These are phyloP conservation scores for Edolisoma coerulescens DNA, from an alignment of 2,113 vertebrate species.

Conservation along the genomic window DNA sequence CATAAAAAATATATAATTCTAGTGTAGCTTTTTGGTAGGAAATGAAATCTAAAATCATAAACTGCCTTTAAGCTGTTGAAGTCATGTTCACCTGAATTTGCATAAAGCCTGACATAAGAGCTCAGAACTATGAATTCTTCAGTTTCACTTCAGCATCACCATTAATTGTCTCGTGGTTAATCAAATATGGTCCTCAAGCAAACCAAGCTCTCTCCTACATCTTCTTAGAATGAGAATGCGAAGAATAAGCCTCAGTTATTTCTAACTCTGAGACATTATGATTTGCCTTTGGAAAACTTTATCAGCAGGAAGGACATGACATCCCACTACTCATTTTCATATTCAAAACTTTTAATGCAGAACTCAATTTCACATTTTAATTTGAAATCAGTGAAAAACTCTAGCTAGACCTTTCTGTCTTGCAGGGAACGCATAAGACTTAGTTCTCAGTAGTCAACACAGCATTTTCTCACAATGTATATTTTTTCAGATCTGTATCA, in stretches of 20 bases:
- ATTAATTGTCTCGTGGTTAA: not conserved
- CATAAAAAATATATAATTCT: not conserved
- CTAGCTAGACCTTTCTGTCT: not conserved
- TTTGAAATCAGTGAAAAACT: not conserved
- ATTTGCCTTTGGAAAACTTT: not conserved
- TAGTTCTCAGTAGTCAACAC: not conserved
- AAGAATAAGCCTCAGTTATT: not conserved
- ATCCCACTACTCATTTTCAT: not conserved
- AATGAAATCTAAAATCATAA: not conserved
- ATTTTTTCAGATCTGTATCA: conserved; percentile 21
- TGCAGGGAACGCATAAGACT: not conserved
- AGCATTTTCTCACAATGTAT: not conserved
- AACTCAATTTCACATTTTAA: not conserved
- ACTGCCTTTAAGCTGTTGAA: conserved; percentile 3
- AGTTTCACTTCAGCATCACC: not conserved
- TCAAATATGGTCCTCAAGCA: not conserved
- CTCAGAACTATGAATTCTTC: not conserved
- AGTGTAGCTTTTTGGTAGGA: not conserved
- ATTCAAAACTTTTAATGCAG: not conserved
- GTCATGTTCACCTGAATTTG: not conserved
- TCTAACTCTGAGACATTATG: not conserved
- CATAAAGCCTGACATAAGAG: not conserved
- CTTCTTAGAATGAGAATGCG: not conserved
- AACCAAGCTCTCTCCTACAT: not conserved
- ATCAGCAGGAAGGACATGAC: not conserved